A percentile compares a stretch with the other conserved stretches of the same genome.
Evolutionary conservation across 2,888 invertebrate species (phyloP).

Genomic region (Congeria kusceri): DNA sequence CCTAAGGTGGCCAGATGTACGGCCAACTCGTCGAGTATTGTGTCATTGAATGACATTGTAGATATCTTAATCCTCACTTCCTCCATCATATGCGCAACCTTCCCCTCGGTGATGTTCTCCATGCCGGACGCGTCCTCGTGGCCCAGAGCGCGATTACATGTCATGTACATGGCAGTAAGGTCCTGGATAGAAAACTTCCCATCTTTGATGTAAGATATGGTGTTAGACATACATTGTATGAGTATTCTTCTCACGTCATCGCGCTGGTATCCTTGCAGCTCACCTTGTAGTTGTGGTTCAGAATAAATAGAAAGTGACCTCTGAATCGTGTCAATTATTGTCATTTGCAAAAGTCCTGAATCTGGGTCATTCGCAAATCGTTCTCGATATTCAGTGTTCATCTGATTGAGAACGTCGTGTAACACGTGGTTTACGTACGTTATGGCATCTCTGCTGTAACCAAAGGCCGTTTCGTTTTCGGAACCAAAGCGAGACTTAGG

Average conservation of each 20-base stretch:
- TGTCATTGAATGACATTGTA: conserved; percentile 37
- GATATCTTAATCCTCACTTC: conserved; percentile 49
- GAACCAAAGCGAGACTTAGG: conserved; percentile 8
- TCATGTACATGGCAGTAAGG: conserved; percentile 29
- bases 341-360: conserved; percentile 20
- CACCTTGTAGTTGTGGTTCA: neutral
- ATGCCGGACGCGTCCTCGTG: neutral
- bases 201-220: conserved; percentile 45
- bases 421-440: conserved; percentile 54
- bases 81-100: conserved; percentile 48
- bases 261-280: conserved; percentile 32
- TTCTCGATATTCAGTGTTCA: conserved; percentile 36
- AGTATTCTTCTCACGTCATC: conserved; percentile 51
- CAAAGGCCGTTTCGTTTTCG: conserved; percentile 15
- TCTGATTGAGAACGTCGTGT: conserved; percentile 46
- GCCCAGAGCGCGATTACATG: conserved; percentile 29
- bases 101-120: conserved; percentile 17
- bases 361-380: neutral
- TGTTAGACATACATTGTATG: conserved; percentile 46
- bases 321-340: conserved; percentile 42
- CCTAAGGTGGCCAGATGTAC: conserved; percentile 57
- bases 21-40: conserved; percentile 49
- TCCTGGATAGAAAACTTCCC: conserved; percentile 35
- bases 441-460: conserved; percentile 39
- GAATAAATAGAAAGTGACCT: conserved; percentile 27